phyloP scores from a whole-genome alignment of 2,797 vertebrate species.

The Eleutherodactylus coqui region DNA sequence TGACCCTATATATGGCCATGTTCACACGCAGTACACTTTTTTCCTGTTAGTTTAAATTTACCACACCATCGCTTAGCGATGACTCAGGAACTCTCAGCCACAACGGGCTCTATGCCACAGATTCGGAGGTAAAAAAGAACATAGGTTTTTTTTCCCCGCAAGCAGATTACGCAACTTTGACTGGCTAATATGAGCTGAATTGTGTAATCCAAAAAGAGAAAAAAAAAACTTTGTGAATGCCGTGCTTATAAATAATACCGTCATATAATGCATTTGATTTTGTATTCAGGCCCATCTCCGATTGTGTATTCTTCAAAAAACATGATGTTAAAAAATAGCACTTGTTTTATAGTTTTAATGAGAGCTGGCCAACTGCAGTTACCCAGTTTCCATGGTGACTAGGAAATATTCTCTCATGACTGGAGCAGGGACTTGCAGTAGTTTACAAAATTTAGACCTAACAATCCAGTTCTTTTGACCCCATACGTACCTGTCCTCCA shows the following conservation, averaged over 20 bases:
- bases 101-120: too few relatives aligned
- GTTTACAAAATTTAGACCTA: slow-evolving; percentile 19
- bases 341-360: slow-evolving; percentile 37
- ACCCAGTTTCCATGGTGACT: slow-evolving; percentile 28
- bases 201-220: neutral
- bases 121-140: too few relatives aligned
- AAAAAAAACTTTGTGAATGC: neutral
- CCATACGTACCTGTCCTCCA: neutral
- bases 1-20: too few relatives aligned
- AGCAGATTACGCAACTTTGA: too few relatives aligned
- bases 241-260: neutral
- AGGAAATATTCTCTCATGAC: slow-evolving; percentile 22
- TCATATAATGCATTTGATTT: neutral
- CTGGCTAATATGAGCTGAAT: too few relatives aligned
- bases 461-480: slow-evolving; percentile 1
- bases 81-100: too few relatives aligned
- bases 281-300: neutral
- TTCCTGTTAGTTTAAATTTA: too few relatives aligned
- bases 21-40: too few relatives aligned
- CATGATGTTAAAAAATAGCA: neutral
- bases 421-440: slow-evolving; percentile 1
- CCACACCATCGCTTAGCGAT: too few relatives aligned
- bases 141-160: too few relatives aligned
- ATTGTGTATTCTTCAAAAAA: neutral
- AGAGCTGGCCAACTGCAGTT: slow-evolving; percentile 6